Evolutionary conservation across 2,797 vertebrate species (phyloP).

Genomic region (Rachycentron canadum): DNA sequence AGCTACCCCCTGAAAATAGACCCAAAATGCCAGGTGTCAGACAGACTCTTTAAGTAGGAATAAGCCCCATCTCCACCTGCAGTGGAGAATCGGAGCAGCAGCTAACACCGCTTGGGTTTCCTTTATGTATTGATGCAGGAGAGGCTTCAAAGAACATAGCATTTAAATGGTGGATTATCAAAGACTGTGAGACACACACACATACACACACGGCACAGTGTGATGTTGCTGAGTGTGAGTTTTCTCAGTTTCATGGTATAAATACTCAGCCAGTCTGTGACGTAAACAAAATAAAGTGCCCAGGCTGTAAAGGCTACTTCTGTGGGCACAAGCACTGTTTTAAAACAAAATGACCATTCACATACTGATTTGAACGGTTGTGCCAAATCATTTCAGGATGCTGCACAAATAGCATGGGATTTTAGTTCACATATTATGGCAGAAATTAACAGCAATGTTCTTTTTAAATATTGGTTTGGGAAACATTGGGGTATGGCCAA

Average conservation of each 20-base stretch:
- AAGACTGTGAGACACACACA: conserved; percentile 1
- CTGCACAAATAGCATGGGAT: neutral
- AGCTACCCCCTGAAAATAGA: conserved; percentile 49
- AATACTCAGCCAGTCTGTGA: neutral
- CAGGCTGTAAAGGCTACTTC: no score
- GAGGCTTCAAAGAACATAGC: conserved; percentile 37
- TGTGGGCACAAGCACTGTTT: neutral
- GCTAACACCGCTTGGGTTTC: conserved; percentile 32
- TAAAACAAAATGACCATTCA: neutral
- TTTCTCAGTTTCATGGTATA: conserved; percentile 25
- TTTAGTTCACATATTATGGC: neutral
- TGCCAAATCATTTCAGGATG: neutral
- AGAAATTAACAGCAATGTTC: neutral
- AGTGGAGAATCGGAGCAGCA: conserved; percentile 39
- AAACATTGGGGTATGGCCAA: neutral
- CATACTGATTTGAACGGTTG: neutral
- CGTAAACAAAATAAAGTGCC: neutral
- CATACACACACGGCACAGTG: conserved; percentile 2
- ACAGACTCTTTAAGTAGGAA: conserved; percentile 51
- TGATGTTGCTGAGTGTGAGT: conserved; percentile 23
- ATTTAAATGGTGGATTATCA: conserved; percentile 27
- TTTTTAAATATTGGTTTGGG: neutral
- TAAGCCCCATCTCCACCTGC: conserved; percentile 50
- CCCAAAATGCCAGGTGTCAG: conserved; percentile 22
- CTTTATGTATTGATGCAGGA: conserved; percentile 33